Conservation (phyloP, 2,113 vertebrate species). For the Sminthopsis crassicaudata region DNA sequence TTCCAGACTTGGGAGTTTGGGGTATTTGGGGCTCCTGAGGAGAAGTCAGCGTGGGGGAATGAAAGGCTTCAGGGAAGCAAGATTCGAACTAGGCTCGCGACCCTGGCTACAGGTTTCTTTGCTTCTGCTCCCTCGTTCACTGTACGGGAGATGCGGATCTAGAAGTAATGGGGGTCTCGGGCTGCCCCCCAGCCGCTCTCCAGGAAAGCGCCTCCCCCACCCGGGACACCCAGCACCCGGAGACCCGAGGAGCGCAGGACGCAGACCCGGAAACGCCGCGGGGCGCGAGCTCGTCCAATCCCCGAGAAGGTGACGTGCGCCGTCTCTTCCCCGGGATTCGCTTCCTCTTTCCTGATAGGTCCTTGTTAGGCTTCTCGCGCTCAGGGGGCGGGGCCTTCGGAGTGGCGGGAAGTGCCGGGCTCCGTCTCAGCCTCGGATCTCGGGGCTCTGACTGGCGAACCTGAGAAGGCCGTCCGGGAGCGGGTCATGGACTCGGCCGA, state of each 20-base stretch:
- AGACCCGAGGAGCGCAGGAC: too few relatives aligned
- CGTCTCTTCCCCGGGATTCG: neutral
- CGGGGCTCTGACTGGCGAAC: accelerated
- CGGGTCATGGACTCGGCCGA: slow-evolving; percentile 91
- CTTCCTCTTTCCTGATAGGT: slow-evolving; percentile 41
- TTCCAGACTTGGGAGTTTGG: too few relatives aligned
- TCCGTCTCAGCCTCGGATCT: accelerated
- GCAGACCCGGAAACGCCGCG: neutral
- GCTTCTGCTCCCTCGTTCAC: slow-evolving; percentile 10
- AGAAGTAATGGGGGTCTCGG: too few relatives aligned
- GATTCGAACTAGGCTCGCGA: accelerated
- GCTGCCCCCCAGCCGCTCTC: too few relatives aligned
- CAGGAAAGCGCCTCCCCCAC: neutral
- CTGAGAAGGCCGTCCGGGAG: too few relatives aligned
- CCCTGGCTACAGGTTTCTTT: slow-evolving; percentile 27
- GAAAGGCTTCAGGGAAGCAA: too few relatives aligned
- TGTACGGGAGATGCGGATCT: neutral
- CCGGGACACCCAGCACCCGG: neutral
- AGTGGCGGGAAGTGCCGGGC: neutral
- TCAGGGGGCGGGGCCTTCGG: neutral
- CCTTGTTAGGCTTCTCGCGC: neutral
- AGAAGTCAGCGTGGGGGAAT: too few relatives aligned
- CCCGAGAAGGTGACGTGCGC: neutral
- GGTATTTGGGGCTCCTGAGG: neutral
- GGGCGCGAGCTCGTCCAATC: slow-evolving; percentile 40